Base-by-base conservation (phyloP, 1,140 invertebrate genomes). In the Galendromus occidentalis region DNA sequence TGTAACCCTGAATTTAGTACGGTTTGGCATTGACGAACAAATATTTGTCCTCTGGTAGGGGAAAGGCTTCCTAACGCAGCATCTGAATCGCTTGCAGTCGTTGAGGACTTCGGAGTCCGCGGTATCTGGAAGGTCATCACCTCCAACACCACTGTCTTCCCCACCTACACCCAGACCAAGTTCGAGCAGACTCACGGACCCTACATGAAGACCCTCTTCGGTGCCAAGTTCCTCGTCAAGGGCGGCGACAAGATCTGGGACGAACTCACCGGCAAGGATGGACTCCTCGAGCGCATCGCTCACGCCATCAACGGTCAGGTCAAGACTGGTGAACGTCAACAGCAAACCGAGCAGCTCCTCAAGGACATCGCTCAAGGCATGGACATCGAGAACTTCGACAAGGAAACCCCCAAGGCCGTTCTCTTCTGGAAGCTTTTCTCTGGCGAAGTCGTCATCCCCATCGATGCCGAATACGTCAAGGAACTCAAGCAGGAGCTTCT, bases 121-220 rank as follows among this genome's bases (percentile, higher is more conserved):
- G 51, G 51, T 59, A 59, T 59, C 51, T 59, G 51, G 51, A 59
- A 25, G 51, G 33, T 59, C 25, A 59, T 59, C 22, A 33, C 51
- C 33, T 59, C 51, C 33, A 59, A 59, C 51, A 59, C 51, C 2
- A 59, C 51, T 25, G 22, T 59, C 22, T 2, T 59, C 14, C 51
- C 51, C 22, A 22, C 51, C 14, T 59, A 20, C 51, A 20, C 51
- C 22, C 51, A 59, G 14, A 22, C 22, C 33, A 59, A 59, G 22
- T 22, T 59, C 20, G 51, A 59, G 22, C 51, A 59, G 51, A 22
- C 25, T 33, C 51, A 33, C 14, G 51, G 51, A 20, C 51, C 51
- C 9, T 59, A 29, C 51, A 59, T 59, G 51, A 25, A 25, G 51
- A 4, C 12, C 14, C 51, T 59, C 51, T 25, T 59, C 51, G 51